Percentiles rank a stretch among this genome's conserved stretches.
Evolutionary conservation across 2,113 vertebrate species (phyloP).

Genomic region (Cryptotis parvus): DNA sequence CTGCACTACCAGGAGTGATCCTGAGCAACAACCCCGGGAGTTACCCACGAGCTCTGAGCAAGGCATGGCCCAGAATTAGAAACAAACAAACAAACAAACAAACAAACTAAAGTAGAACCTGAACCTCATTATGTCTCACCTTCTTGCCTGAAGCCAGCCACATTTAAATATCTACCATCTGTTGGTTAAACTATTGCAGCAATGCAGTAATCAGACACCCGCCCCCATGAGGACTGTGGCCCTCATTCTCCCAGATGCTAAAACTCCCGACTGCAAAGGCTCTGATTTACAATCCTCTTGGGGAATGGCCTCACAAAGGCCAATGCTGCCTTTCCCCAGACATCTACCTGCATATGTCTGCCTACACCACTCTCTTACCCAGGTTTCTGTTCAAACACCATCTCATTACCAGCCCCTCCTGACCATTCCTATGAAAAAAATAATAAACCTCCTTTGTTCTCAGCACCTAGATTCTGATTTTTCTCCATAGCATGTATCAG

Average conservation of each 20-base stretch:
- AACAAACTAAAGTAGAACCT: not conserved
- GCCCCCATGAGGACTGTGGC: not conserved
- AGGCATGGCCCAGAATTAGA: too few species aligned
- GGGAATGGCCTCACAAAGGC: not conserved
- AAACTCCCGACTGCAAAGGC: not conserved
- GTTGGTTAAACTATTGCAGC: not conserved
- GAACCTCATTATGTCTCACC: not conserved
- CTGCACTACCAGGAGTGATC: too few species aligned
- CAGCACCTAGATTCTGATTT: not conserved
- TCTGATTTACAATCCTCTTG: not conserved
- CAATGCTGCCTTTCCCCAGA: not conserved
- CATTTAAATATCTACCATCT: not conserved
- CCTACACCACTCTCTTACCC: not conserved
- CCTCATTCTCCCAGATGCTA: not conserved
- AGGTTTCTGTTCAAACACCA: constrained; percentile 2
- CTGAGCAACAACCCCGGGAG: too few species aligned
- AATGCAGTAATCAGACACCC: not conserved
- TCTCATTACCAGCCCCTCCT: not conserved
- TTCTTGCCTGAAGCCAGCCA: not conserved
- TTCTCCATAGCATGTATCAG: not conserved
- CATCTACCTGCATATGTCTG: not conserved
- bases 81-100: too few species aligned
- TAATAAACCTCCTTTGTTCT: not conserved
- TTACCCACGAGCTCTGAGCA: too few species aligned
- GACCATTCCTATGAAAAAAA: not conserved